Evolutionary conservation across 1,140 invertebrate genomes (phyloP), one percentile per base, ranked within the genome.

Genomic region (Rhynchophorus ferrugineus): DNA sequence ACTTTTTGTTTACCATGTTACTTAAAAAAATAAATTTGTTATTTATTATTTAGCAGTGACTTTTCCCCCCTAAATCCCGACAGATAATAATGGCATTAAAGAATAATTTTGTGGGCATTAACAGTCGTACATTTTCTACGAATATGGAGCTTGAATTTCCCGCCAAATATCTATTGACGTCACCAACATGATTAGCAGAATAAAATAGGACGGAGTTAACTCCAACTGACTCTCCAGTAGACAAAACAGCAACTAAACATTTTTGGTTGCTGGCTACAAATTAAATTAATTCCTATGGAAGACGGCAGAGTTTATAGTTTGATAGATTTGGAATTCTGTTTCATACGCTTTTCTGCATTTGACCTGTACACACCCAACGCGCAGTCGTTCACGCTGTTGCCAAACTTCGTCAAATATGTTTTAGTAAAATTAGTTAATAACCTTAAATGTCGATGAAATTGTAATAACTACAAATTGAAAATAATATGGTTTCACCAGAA

Each of bases 291-390:
- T 49, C 59, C 54, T 44, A 38, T 47, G 38, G 16, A 60, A 45
- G 42, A 46, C 46, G 44, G 45, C 51, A 56, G 14, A 48, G 45
- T 58, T 60, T 58, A 60, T 55, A 60, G 56, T 54, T 54, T 49
- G 54, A 46, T 29, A 51, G 50, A 56, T 60, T 59, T 29, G 48
- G 51, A 57, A 39, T 61, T 63, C 57, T 61, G 56, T 61, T 59
- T 64, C 62, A 62, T 64, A 64, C 57, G 60, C 60, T 59, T 56
- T 64, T 61, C 62, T 60, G 54, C 61, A 53, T 61, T 59, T 47
- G 58, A 53, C 34, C 43, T 34, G 60, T 55, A 47, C 54, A 59
- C 53, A 60, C 51, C 56, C 49, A 49, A 58, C 48, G 59, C 57
- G 57, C 60, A 61, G 49, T 49, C 56, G 61, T 57, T 54, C 45